Conservation (phyloP, 2,113 vertebrate genomes). For the Gasterosteus nipponicus region DNA sequence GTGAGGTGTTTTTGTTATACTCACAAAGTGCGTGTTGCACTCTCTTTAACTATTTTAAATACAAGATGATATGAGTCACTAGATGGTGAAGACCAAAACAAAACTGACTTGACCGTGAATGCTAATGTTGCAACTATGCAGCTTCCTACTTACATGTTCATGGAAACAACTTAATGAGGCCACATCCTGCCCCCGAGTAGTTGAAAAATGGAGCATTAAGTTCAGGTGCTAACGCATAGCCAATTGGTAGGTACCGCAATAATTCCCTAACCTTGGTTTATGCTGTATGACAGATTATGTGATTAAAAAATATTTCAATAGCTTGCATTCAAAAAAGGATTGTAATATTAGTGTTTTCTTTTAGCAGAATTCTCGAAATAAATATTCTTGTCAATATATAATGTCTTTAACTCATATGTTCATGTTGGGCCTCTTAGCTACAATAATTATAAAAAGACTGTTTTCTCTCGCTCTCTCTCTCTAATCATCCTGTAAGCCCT, state of each 20-base stretch:
- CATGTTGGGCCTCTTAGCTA: background rate
- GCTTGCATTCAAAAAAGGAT: background rate
- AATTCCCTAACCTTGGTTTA: background rate
- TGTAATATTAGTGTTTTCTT: background rate
- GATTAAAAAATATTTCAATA: background rate
- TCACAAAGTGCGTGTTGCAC: background rate
- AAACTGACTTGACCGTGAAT: background rate
- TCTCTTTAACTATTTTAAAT: background rate
- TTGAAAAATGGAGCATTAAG: background rate
- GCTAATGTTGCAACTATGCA: background rate
- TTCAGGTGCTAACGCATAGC: background rate
- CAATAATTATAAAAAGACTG: background rate
- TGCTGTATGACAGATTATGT: background rate
- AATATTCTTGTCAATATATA: background rate
- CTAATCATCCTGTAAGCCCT: background rate
- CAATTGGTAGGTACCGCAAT: background rate
- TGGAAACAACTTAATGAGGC: background rate
- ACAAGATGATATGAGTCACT: too few relatives aligned
- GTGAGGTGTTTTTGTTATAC: conserved; percentile 7
- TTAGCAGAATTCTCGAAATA: background rate
- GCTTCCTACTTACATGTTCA: background rate
- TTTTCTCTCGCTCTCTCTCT: conserved; percentile 7
- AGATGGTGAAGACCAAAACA: background rate
- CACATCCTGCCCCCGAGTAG: background rate
- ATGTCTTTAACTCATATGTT: background rate